A percentile compares a stretch with the other conserved stretches of the same genome.
phyloP scores from a whole-genome alignment of 1,140 invertebrate genomes.

The Reticulitermes speratus region DNA sequence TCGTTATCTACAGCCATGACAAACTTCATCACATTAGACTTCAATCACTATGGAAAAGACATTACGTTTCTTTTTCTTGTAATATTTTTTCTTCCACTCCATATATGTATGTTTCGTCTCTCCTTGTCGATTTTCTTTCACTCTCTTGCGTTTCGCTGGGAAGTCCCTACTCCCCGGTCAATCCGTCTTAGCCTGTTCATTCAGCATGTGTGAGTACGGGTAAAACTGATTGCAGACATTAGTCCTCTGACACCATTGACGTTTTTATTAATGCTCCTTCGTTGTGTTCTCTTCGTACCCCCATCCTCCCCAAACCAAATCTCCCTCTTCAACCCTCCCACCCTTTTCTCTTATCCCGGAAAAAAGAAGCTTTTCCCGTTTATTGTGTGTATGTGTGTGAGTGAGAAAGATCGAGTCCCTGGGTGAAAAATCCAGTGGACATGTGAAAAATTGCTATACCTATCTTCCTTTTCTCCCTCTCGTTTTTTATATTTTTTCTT shows the following conservation, averaged over 20 bases:
- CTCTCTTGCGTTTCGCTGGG: constrained; percentile 12
- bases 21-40: background rate
- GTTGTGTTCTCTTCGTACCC: constrained; percentile 32
- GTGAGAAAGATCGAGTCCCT: constrained; percentile 31
- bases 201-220: constrained; percentile 28
- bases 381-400: constrained; percentile 34
- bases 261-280: constrained; percentile 50
- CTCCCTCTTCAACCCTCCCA: constrained; percentile 34
- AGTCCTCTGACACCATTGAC: constrained; percentile 54
- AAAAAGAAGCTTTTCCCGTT: constrained; percentile 33
- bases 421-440: constrained; percentile 35
- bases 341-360: constrained; percentile 31
- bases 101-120: background rate
- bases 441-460: constrained; percentile 33
- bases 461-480: background rate
- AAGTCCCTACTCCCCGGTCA: constrained; percentile 21
- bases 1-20: background rate
- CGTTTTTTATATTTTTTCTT: constrained; percentile 19
- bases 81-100: constrained; percentile 15
- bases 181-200: constrained; percentile 21
- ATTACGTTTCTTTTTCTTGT: constrained; percentile 6
- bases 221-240: constrained; percentile 51
- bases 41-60: constrained; percentile 18
- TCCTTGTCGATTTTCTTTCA: constrained; percentile 12
- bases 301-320: constrained; percentile 33